These are phyloP conservation scores for Lerista edwardsae DNA, from an alignment of 2,797 vertebrate species.

Conservation along the genomic window DNA sequence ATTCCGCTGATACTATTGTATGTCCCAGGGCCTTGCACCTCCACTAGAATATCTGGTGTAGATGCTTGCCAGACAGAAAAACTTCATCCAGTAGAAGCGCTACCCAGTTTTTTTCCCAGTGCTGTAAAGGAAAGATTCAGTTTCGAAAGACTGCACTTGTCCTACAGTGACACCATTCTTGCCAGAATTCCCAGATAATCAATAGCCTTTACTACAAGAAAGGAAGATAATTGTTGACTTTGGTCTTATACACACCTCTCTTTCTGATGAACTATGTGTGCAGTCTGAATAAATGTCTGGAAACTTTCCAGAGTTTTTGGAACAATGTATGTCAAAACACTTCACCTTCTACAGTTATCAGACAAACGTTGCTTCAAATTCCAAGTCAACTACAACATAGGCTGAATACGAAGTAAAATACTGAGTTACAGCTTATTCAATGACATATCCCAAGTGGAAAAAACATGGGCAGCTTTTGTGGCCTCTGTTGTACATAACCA, in stretches of 20 bases:
- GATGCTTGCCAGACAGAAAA: neutral
- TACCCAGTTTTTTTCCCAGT: constrained; percentile 1
- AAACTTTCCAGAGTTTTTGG: constrained; percentile 28
- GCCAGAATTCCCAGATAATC: constrained; percentile 11
- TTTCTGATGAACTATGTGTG: constrained; percentile 31
- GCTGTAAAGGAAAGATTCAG: constrained; percentile 37
- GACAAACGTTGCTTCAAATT: neutral
- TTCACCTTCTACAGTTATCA: constrained; percentile 28
- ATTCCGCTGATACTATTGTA: constrained; percentile 37
- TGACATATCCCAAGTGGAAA: neutral
- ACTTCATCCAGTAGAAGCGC: neutral
- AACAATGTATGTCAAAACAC: neutral
- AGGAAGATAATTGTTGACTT: constrained; percentile 37
- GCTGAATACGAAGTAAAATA: neutral
- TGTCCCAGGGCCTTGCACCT: neutral
- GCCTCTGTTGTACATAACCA: neutral
- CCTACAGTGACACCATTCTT: constrained; percentile 25
- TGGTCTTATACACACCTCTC: constrained; percentile 21
- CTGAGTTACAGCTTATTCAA: neutral
- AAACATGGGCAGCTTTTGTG: neutral
- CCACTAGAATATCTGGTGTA: neutral
- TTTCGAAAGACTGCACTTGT: constrained; percentile 50
- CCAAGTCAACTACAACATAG: neutral
- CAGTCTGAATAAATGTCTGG: constrained; percentile 23
- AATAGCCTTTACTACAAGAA: constrained; percentile 26